Conservation (phyloP, 2,888 invertebrate genomes). For the Lycaena phlaeas region DNA sequence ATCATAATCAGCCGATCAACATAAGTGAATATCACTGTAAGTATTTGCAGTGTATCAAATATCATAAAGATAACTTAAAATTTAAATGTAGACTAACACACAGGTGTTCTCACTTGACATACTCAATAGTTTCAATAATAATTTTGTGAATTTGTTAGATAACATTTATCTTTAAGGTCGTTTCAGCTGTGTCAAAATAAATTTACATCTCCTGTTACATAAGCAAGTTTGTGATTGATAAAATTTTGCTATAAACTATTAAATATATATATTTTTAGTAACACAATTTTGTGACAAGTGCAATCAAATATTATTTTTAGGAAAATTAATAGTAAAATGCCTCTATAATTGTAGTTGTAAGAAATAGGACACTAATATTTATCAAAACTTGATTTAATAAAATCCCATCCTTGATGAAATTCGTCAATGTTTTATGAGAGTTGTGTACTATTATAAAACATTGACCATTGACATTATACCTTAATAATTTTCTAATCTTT, state of each 20-base stretch:
- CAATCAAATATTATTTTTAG: too few relatives aligned
- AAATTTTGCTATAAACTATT: not conserved
- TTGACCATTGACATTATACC: too few relatives aligned
- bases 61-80: not conserved
- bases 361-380: too few relatives aligned
- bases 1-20: slow-evolving; percentile 1
- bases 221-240: not conserved
- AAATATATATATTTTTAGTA: not conserved
- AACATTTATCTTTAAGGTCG: not conserved
- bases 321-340: too few relatives aligned
- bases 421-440: too few relatives aligned
- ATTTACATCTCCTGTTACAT: not conserved
- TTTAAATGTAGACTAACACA: not conserved
- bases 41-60: not conserved
- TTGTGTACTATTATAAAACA: too few relatives aligned
- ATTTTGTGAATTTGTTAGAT: not conserved
- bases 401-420: too few relatives aligned
- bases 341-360: too few relatives aligned
- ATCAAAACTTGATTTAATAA: too few relatives aligned
- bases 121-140: not conserved
- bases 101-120: not conserved
- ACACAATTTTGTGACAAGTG: too few relatives aligned
- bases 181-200: not conserved
- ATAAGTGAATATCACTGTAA: not conserved
- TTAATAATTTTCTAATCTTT: too few relatives aligned